These are phyloP conservation scores for Drosophila erecta DNA, from an alignment of 1,140 invertebrate species.

Conservation along the genomic window DNA sequence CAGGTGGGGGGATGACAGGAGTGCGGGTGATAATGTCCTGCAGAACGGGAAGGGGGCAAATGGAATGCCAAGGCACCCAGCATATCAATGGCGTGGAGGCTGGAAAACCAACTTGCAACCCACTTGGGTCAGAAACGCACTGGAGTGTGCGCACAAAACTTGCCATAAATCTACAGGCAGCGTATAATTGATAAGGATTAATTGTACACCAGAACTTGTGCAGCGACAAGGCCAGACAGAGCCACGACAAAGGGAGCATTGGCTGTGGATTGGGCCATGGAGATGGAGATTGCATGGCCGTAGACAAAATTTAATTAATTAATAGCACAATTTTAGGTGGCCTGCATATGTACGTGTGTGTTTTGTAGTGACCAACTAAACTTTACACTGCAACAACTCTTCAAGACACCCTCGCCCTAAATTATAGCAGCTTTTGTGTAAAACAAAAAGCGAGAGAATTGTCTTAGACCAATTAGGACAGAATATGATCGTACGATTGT, in stretches of 20 bases:
- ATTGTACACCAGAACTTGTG: conserved; percentile 75
- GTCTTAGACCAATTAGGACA: too few relatives aligned
- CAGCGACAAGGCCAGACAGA: conserved; percentile 50
- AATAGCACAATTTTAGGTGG: conserved; percentile 74
- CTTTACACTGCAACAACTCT: too few relatives aligned
- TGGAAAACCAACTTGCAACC: conserved; percentile 48
- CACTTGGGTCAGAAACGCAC: conserved; percentile 55
- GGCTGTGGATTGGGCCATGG: conserved; percentile 8
- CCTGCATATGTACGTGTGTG: conserved; percentile 8
- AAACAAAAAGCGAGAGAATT: too few relatives aligned
- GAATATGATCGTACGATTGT: too few relatives aligned
- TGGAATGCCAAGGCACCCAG: conserved; percentile 3
- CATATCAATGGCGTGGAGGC: conserved; percentile 41
- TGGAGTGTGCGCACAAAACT: conserved; percentile 62
- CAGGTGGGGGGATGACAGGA: neutral
- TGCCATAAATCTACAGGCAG: conserved; percentile 75
- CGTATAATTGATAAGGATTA: conserved; percentile 82
- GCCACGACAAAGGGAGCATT: conserved; percentile 12
- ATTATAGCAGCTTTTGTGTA: too few relatives aligned
- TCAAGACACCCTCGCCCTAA: too few relatives aligned
- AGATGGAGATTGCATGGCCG: conserved; percentile 15
- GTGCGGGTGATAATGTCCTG: conserved; percentile 3
- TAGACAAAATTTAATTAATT: conserved; percentile 79
- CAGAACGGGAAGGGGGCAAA: neutral
- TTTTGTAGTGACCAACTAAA: too few relatives aligned